Evolutionary conservation across 1,140 invertebrate species (phyloP), one percentile per base, ranked within the genome.

Genomic region (Zaprionus kolodkinae): DNA sequence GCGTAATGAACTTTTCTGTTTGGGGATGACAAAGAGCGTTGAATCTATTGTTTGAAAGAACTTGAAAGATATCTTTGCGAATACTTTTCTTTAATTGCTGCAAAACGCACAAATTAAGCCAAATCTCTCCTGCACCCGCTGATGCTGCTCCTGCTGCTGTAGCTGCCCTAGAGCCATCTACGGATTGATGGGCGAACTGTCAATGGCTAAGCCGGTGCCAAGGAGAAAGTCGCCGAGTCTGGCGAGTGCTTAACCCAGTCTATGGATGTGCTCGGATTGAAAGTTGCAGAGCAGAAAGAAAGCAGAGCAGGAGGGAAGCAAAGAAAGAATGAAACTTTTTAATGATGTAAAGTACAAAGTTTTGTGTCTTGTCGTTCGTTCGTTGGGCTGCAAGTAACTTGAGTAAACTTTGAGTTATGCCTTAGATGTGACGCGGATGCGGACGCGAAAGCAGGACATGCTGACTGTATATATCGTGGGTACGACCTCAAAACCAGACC

Each of bases 261-360:
- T 68, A 70, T 86, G 38, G 70, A 68, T 50, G 62, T 71, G 63
- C 72, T 75, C 52, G 43, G 72, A 75, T 75, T 71, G 81, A 85
- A 85, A 85, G 78, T 86, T 85, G 72, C 54, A 15, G 38, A 40
- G 43, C 33, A 62, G 17, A 65, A 65, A 65, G 61, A 76, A 54
- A 54, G 66, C 35, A 17, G 61, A 11, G 45, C 33, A 50, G 76
- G 60, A 60, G 25, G 54, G 78, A 73, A 70, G 70, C 78, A 82
- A 54, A 79, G 67, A 80, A 86, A 87, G 81, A 87, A 79, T 73
- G 77, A 90, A 90, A 90, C 86, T 90, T 90, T 90, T 90, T 90
- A 90, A 90, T 90, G 87, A 90, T 90, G 86, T 90, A 90, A 90
- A 90, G 86, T 90, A 90, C 76, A 90, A 90, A 90, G 86, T 90